A percentile compares a stretch with the other conserved stretches of the same genome.
These are phyloP conservation scores for Trichechus manatus DNA, from an alignment of 2,113 vertebrate species.

Conservation along the genomic window DNA sequence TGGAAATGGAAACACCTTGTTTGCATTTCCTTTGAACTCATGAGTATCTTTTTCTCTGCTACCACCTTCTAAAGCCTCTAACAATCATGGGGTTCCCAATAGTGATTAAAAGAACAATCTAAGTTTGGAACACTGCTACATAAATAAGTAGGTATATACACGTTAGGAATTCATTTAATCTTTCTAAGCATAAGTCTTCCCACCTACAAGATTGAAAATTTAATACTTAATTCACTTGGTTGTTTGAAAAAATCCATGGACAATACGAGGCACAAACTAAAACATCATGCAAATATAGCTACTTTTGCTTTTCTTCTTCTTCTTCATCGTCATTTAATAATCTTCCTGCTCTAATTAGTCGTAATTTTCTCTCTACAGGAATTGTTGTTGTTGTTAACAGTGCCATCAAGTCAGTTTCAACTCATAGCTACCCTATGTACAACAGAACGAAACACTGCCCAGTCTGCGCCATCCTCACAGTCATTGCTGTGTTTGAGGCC, in stretches of 20 bases:
- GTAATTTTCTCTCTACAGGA: background rate
- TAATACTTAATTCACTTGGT: background rate
- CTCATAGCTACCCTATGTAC: no score
- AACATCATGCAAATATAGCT: background rate
- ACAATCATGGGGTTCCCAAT: background rate
- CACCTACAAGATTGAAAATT: background rate
- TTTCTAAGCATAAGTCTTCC: background rate
- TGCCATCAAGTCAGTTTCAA: no score
- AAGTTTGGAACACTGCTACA: background rate
- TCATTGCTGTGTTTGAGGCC: no score
- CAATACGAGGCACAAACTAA: background rate
- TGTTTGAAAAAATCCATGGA: background rate
- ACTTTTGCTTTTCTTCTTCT: background rate
- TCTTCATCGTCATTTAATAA: background rate
- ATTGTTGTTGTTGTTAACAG: no score
- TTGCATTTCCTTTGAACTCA: background rate
- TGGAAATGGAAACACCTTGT: background rate
- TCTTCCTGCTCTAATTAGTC: background rate
- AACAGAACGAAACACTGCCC: no score
- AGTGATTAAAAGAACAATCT: background rate
- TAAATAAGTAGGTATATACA: background rate
- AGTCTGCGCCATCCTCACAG: no score
- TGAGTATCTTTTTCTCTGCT: background rate
- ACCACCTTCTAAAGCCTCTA: background rate
- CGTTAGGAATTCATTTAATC: background rate